Conservation (phyloP, 1,140 invertebrate species). For the Dufourea novaeangliae region DNA sequence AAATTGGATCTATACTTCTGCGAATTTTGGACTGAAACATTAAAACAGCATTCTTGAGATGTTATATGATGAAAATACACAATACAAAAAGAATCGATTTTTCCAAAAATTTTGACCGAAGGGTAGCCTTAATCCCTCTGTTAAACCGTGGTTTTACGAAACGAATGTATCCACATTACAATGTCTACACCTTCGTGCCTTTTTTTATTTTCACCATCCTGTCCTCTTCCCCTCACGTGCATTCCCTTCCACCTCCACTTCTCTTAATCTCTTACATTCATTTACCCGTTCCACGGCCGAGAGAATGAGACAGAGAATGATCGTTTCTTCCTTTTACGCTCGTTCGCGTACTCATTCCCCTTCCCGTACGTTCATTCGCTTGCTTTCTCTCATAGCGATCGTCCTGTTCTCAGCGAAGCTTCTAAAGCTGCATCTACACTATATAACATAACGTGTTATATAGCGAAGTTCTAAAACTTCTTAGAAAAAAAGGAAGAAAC, state of each 20-base stretch:
- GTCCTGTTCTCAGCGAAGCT: not conserved
- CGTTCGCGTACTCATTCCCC: not conserved
- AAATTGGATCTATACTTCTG: too few relatives aligned
- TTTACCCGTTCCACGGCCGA: not conserved
- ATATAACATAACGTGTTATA: too few relatives aligned
- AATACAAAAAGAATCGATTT: too few relatives aligned
- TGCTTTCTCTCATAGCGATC: not conserved
- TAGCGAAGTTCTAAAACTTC: too few relatives aligned
- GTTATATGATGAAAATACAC: too few relatives aligned
- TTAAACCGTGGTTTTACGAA: too few relatives aligned
- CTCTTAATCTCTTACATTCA: not conserved
- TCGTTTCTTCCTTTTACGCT: not conserved
- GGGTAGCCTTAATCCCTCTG: too few relatives aligned
- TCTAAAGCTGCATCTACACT: too few relatives aligned
- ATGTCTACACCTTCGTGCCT: not conserved
- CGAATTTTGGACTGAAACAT: too few relatives aligned
- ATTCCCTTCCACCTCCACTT: slow-evolving; percentile 5
- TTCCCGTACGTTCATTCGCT: slow-evolving; percentile 30
- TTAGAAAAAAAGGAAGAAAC: too few relatives aligned
- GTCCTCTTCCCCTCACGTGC: not conserved
- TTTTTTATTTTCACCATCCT: not conserved
- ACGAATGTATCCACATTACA: not conserved
- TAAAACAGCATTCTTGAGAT: too few relatives aligned
- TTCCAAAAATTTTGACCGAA: too few relatives aligned
- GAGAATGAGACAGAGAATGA: not conserved